Conservation (phyloP, 2,888 invertebrate genomes). For the Blera fallax region DNA sequence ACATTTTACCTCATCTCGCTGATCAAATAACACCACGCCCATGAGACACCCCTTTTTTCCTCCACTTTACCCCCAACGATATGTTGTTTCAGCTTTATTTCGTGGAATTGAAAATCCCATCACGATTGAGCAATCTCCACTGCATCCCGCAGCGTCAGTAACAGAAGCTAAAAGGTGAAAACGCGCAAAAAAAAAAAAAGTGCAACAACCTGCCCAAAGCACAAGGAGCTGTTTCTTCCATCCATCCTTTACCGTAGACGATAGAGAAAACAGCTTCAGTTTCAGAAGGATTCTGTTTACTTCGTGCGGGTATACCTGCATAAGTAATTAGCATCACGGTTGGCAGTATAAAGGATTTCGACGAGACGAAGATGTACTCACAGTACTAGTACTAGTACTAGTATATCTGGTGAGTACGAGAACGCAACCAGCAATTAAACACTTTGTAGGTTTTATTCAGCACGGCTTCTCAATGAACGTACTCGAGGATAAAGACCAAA, state of each 20-base stretch:
- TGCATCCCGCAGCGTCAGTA: neutral
- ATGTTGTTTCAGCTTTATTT: constrained; percentile 44
- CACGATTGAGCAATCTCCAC: constrained; percentile 66
- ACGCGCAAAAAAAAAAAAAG: neutral
- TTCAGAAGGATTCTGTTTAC: constrained; percentile 10
- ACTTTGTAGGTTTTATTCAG: constrained; percentile 34
- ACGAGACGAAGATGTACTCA: constrained; percentile 17
- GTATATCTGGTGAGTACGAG: neutral
- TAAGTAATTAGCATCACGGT: constrained; percentile 47
- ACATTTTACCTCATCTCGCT: constrained; percentile 35
- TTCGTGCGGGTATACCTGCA: constrained; percentile 14
- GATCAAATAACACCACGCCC: constrained; percentile 58
- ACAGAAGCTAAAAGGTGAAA: constrained; percentile 35
- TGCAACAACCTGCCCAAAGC: constrained; percentile 43
- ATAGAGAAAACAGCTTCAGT: neutral
- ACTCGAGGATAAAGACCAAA: neutral
- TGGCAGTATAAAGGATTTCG: constrained; percentile 25
- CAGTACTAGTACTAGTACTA: too few species aligned
- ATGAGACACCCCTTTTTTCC: neutral
- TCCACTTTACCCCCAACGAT: constrained; percentile 12
- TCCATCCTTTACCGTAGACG: neutral
- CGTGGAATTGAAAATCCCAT: constrained; percentile 54
- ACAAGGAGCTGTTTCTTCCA: neutral
- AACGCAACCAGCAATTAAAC: constrained; percentile 54
- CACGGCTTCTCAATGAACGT: neutral